Base-by-base conservation (phyloP, 1,140 invertebrate genomes). In the Cecropterus lyciades region DNA sequence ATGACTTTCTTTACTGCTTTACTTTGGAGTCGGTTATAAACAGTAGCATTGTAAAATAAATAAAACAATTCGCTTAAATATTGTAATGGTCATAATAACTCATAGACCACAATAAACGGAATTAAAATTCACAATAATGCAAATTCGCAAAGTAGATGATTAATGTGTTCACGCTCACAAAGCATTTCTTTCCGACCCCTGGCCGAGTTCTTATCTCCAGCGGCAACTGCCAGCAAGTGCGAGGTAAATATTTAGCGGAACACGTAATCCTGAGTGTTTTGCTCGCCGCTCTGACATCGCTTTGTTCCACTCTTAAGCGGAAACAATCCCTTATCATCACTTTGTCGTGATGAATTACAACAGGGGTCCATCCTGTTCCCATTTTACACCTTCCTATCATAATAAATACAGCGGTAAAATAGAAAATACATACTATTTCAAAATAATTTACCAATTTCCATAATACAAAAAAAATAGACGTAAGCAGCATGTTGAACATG, bases 291-390 rank as follows among this genome's bases (percentile, higher is more conserved):
- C 46, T 45, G 62, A 40, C 60, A 55, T 69, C 69, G 73, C 70
- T 79, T 80, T 79, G 70, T 74, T 63, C 72, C 64, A 51, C 67
- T 67, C 62, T 72, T 71, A 13, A 76, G 69, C 65, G 64, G 48
- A 55, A 67, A 63, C 57, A 43, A 67, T 63, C 55, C 46, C 69
- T 82, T 77, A 82, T 82, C 77, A 74, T 65, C 67, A 70, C 71
- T 70, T 70, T 77, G 70, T 76, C 75, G 74, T 79, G 72, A 79
- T 79, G 75, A 81, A 79, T 77, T 79, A 76, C 77, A 67, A 70
- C 68, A 52, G 20, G 49, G 65, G n/a, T n/a, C n/a, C n/a, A n/a
- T n/a, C n/a, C n/a, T 37, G 33, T 1, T 11, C 33, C 33, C 33
- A n/a, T 37, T 37, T 37, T 37, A n/a, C 10, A 10, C 33, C 33